phyloP scores from a whole-genome alignment of 2,113 vertebrate species.

The Dasypus novemcinctus region DNA sequence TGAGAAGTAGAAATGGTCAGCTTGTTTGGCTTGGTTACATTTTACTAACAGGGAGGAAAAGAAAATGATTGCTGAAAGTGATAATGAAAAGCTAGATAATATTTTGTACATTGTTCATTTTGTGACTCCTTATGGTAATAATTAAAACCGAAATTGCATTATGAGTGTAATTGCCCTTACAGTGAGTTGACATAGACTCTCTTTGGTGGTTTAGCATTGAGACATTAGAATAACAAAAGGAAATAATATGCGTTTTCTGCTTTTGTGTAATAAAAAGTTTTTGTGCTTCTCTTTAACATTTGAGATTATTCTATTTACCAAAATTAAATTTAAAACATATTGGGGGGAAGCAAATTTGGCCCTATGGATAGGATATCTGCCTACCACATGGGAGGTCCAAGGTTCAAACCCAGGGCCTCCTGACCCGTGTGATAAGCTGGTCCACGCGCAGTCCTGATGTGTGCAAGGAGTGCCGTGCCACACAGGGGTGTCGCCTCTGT shows the following conservation, averaged over 20 bases:
- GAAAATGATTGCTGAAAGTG: background rate
- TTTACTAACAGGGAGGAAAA: conserved; percentile 9
- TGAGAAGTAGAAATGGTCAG: background rate
- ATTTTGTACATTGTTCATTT: background rate
- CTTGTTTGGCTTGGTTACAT: background rate
- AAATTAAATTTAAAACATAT: no score
- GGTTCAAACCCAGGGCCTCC: no score
- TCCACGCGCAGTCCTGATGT: no score
- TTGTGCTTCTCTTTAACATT: conserved; percentile 2
- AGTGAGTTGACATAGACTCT: background rate
- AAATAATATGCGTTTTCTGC: background rate
- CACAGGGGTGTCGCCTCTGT: no score
- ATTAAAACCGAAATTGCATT: conserved; percentile 34
- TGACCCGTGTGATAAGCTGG: no score
- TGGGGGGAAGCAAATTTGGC: no score
- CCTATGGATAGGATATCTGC: no score
- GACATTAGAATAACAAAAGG: background rate
- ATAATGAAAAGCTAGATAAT: background rate
- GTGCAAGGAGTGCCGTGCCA: no score
- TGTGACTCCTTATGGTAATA: background rate
- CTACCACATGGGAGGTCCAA: no score
- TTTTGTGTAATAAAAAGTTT: conserved; percentile 16
- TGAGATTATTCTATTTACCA: conserved; percentile 19
- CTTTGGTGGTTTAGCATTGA: background rate
- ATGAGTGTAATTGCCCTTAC: background rate